Percentiles rank a stretch among this genome's conserved stretches.
Conservation (phyloP, 2,888 invertebrate species). For the Seira musarum region DNA sequence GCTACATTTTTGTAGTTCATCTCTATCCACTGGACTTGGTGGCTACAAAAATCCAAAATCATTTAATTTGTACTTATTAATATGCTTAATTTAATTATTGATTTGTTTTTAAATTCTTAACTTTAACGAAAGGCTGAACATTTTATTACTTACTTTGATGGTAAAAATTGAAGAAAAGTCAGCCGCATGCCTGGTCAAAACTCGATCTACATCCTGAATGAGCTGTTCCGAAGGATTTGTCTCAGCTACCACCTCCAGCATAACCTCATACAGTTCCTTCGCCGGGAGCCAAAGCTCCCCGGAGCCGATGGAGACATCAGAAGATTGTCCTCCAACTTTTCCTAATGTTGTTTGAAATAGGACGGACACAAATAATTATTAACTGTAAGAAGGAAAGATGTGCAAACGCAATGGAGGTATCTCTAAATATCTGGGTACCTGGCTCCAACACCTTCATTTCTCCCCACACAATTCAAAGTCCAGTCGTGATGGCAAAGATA, state of each 20-base stretch:
- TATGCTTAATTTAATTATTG: neutral
- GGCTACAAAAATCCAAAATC: constrained; percentile 70
- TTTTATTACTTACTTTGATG: constrained; percentile 82
- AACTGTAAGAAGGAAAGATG: no score
- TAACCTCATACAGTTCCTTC: constrained; percentile 78
- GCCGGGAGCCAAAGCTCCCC: constrained; percentile 91
- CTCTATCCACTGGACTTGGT: constrained; percentile 83
- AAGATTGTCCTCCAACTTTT: neutral
- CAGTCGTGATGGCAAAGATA: no score
- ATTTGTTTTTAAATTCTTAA: neutral
- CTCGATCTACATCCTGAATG: constrained; percentile 76
- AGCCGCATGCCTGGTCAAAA: constrained; percentile 85
- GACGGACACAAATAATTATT: no score
- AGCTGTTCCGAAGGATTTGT: constrained; percentile 74
- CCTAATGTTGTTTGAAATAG: no score
- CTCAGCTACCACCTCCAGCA: constrained; percentile 71
- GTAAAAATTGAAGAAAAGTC: constrained; percentile 88
- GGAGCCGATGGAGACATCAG: constrained; percentile 71
- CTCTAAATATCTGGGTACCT: neutral
- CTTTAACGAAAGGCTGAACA: neutral
- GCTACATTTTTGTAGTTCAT: constrained; percentile 82
- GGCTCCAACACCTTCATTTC: constrained; percentile 5
- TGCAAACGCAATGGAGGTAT: no score
- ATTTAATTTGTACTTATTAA: no score
- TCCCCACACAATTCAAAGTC: no score